A percentile compares a stretch with the other conserved stretches of the same genome.
These are phyloP conservation scores for Ichneumoninae sp. DNA, from an alignment of 2,888 invertebrate genomes.

Conservation along the genomic window DNA sequence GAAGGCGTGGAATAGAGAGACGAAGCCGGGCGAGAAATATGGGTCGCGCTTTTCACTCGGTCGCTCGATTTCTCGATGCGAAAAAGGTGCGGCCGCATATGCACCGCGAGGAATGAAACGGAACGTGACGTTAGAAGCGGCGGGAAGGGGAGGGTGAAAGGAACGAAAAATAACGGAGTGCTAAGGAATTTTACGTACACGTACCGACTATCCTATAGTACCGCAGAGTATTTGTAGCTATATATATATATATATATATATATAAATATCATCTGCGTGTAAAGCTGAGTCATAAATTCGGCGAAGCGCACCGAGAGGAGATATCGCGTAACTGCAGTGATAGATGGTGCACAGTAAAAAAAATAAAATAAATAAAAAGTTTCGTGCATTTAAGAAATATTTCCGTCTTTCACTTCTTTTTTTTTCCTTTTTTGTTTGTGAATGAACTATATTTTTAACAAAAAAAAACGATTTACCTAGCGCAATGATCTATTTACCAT, in stretches of 20 bases:
- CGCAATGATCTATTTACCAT: too few species aligned
- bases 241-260: background rate
- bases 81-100: constrained; percentile 37
- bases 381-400: too few species aligned
- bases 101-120: constrained; percentile 21
- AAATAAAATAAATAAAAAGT: too few species aligned
- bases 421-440: too few species aligned
- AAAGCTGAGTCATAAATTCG: constrained; percentile 59
- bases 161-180: constrained; percentile 46
- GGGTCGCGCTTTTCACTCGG: constrained; percentile 60
- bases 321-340: constrained; percentile 13
- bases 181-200: constrained; percentile 19
- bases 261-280: constrained; percentile 39
- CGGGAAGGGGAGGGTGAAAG: background rate
- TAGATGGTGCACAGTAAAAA: background rate
- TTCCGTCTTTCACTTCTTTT: too few species aligned
- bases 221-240: background rate
- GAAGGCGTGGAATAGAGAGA: constrained; percentile 40
- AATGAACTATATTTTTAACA: too few species aligned
- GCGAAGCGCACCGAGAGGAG: constrained; percentile 53
- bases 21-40: constrained; percentile 40
- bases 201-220: background rate
- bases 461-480: too few species aligned
- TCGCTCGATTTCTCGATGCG: constrained; percentile 45
- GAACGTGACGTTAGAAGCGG: constrained; percentile 27